Conservation (phyloP, 2,797 vertebrate genomes). For the Loris lydekkerianus region DNA sequence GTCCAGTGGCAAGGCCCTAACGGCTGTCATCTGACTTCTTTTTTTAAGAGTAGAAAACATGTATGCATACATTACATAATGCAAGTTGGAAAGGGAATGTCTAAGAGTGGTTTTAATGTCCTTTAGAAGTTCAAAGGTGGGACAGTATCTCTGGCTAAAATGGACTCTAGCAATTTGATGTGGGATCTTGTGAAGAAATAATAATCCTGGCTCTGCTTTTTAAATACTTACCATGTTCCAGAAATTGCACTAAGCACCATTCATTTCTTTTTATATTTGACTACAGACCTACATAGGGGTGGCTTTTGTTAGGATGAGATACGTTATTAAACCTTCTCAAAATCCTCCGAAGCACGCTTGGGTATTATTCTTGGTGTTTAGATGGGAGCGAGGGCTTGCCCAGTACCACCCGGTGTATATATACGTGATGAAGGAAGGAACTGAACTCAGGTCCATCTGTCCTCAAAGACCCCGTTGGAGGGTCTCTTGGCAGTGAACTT, state of each 20-base stretch:
- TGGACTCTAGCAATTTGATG: background rate
- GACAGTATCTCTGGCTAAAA: background rate
- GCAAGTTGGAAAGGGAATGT: background rate
- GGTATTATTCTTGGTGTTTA: background rate
- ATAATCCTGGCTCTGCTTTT: background rate
- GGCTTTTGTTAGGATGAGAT: background rate
- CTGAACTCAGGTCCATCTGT: background rate
- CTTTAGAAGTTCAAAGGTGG: conserved; percentile 25
- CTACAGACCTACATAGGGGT: background rate
- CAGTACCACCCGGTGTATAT: background rate
- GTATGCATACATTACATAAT: background rate
- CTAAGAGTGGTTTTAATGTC: background rate
- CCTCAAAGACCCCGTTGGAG: background rate
- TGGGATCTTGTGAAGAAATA: background rate
- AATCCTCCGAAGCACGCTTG: background rate
- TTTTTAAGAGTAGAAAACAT: background rate
- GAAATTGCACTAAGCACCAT: background rate
- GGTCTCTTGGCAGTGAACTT: background rate
- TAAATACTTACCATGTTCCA: fast-evolving
- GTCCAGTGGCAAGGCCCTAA: background rate
- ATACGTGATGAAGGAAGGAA: background rate
- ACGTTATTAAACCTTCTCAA: background rate
- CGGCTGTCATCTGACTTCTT: background rate
- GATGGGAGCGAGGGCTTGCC: background rate
- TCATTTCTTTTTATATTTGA: background rate